These are phyloP conservation scores for Choristoneura fumiferana DNA, from an alignment of 1,140 invertebrate species.

Conservation along the genomic window DNA sequence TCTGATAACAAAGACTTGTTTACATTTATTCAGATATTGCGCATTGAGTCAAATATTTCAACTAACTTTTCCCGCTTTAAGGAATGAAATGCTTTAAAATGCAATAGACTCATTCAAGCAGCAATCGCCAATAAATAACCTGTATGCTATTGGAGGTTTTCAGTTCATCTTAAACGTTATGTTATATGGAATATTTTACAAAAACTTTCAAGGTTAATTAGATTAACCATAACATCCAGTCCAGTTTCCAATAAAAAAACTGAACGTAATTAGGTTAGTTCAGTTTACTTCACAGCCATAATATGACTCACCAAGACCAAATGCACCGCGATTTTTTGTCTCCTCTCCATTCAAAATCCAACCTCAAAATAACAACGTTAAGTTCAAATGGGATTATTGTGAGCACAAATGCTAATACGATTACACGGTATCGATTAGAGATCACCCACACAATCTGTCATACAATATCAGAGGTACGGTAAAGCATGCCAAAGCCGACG, in stretches of 20 bases:
- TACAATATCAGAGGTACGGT: conserved; percentile 1
- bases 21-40: no score
- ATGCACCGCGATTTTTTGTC: not conserved
- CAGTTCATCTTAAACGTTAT: no score
- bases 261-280: not conserved
- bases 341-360: not conserved
- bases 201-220: no score
- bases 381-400: not conserved
- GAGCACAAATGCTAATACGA: conserved; percentile 2
- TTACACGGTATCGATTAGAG: conserved; percentile 16
- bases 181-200: no score
- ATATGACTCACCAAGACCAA: conserved; percentile 12
- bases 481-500: conserved; percentile 1
- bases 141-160: no score
- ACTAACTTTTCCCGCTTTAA: no score
- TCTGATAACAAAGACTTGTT: no score
- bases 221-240: no score
- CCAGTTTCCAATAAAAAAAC: not conserved
- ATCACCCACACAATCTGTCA: conserved; percentile 19
- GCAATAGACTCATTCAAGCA: no score
- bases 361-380: not conserved
- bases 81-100: no score
- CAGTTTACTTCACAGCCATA: conserved; percentile 12
- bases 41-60: no score
- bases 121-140: no score